A percentile compares a stretch with the other conserved stretches of the same genome.
These are phyloP conservation scores for Petrocephalus schoutedeni DNA, from an alignment of 2,797 vertebrate genomes.

Conservation along the genomic window DNA sequence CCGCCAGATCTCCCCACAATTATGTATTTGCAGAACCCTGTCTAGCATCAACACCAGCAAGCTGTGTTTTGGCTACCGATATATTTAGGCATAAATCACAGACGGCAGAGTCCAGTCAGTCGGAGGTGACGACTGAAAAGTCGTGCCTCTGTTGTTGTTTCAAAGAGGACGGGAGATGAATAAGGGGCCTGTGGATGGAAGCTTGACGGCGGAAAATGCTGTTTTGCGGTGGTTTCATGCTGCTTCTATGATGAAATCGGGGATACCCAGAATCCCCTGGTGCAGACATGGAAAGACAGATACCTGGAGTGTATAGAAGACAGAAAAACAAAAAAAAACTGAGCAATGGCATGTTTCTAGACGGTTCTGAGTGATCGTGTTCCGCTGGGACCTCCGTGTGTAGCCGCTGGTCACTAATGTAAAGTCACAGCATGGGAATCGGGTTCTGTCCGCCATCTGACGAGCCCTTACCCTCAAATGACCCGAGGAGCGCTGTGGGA, in stretches of 20 bases:
- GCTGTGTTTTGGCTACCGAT: slow-evolving; percentile 10
- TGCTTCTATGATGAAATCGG: background rate
- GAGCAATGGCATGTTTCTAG: background rate
- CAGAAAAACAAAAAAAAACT: background rate
- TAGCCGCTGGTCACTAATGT: background rate
- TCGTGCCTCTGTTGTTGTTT: background rate
- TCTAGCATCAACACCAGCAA: slow-evolving; percentile 1
- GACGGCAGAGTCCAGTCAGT: slow-evolving; percentile 23
- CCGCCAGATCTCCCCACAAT: slow-evolving; percentile 18
- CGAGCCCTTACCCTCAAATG: background rate
- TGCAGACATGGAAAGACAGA: background rate
- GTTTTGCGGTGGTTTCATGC: background rate
- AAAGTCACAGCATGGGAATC: background rate
- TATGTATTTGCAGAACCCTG: background rate
- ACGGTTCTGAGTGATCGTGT: background rate
- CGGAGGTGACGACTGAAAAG: background rate
- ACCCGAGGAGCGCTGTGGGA: background rate
- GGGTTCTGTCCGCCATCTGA: background rate
- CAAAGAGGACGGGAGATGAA: slow-evolving; percentile 14
- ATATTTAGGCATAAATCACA: slow-evolving; percentile 33
- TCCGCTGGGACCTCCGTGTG: background rate
- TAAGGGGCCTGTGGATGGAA: background rate
- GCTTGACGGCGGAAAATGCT: background rate
- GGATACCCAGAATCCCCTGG: background rate
- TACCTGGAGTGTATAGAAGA: background rate